Evolutionary conservation across 2,888 invertebrate genomes (phyloP).

Genomic region (Amblyjoppa proteus): DNA sequence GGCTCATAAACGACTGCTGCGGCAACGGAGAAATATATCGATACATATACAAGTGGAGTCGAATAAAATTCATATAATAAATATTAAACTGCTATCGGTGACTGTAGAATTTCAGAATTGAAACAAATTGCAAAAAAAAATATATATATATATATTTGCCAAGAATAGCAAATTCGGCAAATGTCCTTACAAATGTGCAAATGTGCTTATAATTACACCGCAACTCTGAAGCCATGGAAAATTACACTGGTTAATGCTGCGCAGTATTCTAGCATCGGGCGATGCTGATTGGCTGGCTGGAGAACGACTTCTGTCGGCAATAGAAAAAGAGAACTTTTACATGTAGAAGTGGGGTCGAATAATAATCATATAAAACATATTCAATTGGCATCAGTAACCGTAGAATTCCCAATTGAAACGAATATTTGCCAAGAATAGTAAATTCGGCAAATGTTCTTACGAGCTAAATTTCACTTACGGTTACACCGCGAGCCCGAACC

Average conservation of each 20-base stretch:
- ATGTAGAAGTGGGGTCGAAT: not conserved
- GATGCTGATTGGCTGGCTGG: not conserved
- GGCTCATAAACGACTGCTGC: not conserved
- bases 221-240: not conserved
- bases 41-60: not conserved
- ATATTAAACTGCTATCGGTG: too few relatives aligned
- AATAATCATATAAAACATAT: too few relatives aligned
- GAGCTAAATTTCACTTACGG: not conserved
- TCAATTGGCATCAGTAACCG: too few relatives aligned
- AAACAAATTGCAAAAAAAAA: too few relatives aligned
- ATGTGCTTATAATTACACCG: not conserved
- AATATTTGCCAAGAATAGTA: too few relatives aligned
- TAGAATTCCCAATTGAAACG: too few relatives aligned
- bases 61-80: too few relatives aligned
- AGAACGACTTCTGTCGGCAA: not conserved
- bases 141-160: too few relatives aligned
- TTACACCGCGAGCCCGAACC: too few relatives aligned
- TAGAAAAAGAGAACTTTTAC: not conserved
- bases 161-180: too few relatives aligned
- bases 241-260: not conserved
- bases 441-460: not conserved
- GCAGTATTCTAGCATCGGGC: slow-evolving; percentile 6
- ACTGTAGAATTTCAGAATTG: too few relatives aligned
- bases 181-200: not conserved
- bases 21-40: not conserved